phyloP scores from a whole-genome alignment of 1,140 invertebrate genomes.

The Lepidurus couesii region DNA sequence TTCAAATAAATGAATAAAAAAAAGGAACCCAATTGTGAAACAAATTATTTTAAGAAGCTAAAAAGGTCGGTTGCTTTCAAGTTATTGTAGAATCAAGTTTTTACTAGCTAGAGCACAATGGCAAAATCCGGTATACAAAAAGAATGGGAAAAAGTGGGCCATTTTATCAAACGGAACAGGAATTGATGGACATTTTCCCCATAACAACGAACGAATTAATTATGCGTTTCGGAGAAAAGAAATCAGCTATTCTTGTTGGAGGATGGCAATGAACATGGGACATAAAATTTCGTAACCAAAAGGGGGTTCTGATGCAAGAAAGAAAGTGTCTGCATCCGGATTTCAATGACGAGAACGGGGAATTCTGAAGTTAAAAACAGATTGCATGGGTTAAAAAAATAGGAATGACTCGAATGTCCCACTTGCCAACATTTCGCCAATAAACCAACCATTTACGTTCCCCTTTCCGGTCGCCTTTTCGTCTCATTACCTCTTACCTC shows the following conservation, averaged over 20 bases:
- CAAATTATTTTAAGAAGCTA: not conserved
- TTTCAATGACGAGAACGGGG: too few species aligned
- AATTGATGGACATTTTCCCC: not conserved
- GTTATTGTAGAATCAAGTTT: not conserved
- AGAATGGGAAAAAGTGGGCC: not conserved
- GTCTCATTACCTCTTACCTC: too few species aligned
- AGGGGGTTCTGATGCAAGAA: too few species aligned
- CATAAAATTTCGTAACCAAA: too few species aligned
- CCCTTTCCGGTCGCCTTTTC: not conserved
- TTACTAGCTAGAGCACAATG: not conserved
- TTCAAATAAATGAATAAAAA: too few species aligned
- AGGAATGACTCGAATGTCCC: conserved; percentile 18
- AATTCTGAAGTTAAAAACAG: not conserved
- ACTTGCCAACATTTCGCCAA: not conserved
- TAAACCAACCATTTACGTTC: not conserved
- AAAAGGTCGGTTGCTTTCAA: not conserved
- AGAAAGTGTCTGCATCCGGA: too few species aligned
- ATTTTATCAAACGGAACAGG: not conserved
- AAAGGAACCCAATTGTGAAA: too few species aligned
- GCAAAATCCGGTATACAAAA: conserved; percentile 3
- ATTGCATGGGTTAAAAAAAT: not conserved
- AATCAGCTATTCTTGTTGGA: too few species aligned
- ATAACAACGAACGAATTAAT: too few species aligned
- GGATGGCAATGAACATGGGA: too few species aligned
- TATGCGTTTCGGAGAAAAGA: too few species aligned